Evolutionary conservation across 2,797 vertebrate species (phyloP), one percentile per base, ranked within the genome.

Genomic region (Labroides dimidiatus): DNA sequence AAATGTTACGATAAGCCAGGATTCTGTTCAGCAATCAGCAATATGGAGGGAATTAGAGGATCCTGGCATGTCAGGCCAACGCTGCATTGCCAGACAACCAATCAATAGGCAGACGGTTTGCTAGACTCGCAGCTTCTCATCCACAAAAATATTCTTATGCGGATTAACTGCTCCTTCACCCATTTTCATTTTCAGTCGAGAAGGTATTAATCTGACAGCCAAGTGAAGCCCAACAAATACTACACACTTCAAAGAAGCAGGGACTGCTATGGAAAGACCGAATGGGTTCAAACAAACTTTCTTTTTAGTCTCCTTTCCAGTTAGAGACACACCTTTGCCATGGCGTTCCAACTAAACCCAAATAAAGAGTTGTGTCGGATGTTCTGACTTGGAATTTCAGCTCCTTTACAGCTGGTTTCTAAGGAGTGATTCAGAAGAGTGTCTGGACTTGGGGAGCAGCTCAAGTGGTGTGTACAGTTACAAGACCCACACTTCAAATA

Each of bases 131-230:
- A 84, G 80, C 77, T 82, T 83, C 80, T 90, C 84, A 87, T 87
- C 88, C 84, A 80, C 64, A 77, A 70, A 77, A 81, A 76, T 85
- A 91, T 87, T 89, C 83, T 88, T 89, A 90, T 85, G 84, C 70
- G 90, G 92, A 93, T 93, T 93, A 92, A 86, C 86, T 89, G 87
- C 86, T 91, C 87, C 87, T 86, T 87, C 84, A 87, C 79, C 87
- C 84, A 89, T 94, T 93, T 93, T 91, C 89, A 91, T 94, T 92
- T 92, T 91, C 86, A 89, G 82, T 86, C 63, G 83, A 89, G 84
- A 89, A 87, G 87, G 93, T 91, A 91, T 92, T 93, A 93, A 92
- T 91, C 91, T 90, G 91, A 91, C 91, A 91, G 88, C 84, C 88
- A 91, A 92, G 89, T 87, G 84, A 90, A 91, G 90, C 91, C 89